Conservation (phyloP, 2,888 invertebrate genomes). For the Caenorhabditis becei region DNA sequence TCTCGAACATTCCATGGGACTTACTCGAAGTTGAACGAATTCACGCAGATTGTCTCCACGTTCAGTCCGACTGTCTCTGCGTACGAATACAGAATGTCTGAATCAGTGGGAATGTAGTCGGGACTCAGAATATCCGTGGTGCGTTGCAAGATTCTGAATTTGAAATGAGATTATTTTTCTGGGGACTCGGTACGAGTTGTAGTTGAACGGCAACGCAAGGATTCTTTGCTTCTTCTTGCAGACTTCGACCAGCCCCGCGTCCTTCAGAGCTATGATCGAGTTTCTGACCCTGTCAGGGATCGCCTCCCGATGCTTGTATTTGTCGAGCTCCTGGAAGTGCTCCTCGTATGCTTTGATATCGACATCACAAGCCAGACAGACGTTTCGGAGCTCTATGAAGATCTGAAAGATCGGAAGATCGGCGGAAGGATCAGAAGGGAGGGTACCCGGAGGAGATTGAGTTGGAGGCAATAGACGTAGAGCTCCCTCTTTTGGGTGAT, state of each 20-base stretch:
- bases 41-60: slow-evolving; percentile 46
- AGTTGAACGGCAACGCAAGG: slow-evolving; percentile 60
- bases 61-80: slow-evolving; percentile 65
- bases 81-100: slow-evolving; percentile 65
- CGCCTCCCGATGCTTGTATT: slow-evolving; percentile 59
- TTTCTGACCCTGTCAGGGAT: slow-evolving; percentile 39
- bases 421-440: background rate
- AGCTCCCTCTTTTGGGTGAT: background rate
- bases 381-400: too few relatives aligned
- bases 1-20: background rate
- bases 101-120: slow-evolving; percentile 67
- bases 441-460: slow-evolving; percentile 13
- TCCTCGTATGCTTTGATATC: background rate
- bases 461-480: slow-evolving; percentile 19
- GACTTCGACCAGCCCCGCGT: slow-evolving; percentile 57
- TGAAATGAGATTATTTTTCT: too few relatives aligned
- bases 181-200: too few relatives aligned
- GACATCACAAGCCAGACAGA: background rate
- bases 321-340: slow-evolving; percentile 44
- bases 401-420: too few relatives aligned
- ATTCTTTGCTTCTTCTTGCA: slow-evolving; percentile 52
- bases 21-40: slow-evolving; percentile 61
- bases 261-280: slow-evolving; percentile 22
- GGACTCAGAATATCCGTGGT: too few relatives aligned
- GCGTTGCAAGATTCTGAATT: slow-evolving; percentile 64